Base-by-base conservation (phyloP, 2,113 vertebrate species). In the Chaenogobius annularis region DNA sequence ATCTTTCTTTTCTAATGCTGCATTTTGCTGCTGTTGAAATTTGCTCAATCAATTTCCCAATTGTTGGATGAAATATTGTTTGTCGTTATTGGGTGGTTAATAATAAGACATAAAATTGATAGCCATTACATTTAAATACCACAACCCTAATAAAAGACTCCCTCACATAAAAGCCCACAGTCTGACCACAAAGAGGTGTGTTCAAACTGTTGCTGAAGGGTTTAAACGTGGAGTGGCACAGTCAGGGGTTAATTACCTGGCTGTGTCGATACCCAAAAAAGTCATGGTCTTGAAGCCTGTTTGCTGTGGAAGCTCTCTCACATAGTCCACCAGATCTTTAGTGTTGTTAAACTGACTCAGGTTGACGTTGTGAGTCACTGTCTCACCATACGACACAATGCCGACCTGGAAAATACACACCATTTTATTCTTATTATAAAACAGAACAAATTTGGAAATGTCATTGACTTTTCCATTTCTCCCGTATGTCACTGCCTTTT, bases 371-470 rank as follows among this genome's bases (percentile, higher is more conserved):
- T 99, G 96, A 20, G 93, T 95, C 31, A 98, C 95, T 0, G 90
- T 91, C 84, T 95, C 88, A 26, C 96, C 96, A 0, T 99, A 99
- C 2, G 98, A 97, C 83, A 99, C 96, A 46, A 99, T 95, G 73
- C 96, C 96, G 84, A 98, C 96, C 98, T 99, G 87, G 9, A 75
- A 83, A 70, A 85, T 69, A 79, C 6, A 71, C 11, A 67, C 10
- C 73, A 20, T 3, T 66, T 75, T 56, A 13, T 23, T 23, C 59
- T 44, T 73, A 50, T 68, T 31, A 31, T 40, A 11, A 73, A 81
- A 84, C 13, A 58, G 82, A 43, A 10, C 15, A 35, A 59, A 59
- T 31, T 59, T 31, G 26, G 26, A 31, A 31, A 31, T 31, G 26
- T 4, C 26, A 52, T 48, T 2, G 43, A 26, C 61, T 54, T 79